phyloP scores from a whole-genome alignment of 2,888 invertebrate genomes.

The Linyphia triangularis region DNA sequence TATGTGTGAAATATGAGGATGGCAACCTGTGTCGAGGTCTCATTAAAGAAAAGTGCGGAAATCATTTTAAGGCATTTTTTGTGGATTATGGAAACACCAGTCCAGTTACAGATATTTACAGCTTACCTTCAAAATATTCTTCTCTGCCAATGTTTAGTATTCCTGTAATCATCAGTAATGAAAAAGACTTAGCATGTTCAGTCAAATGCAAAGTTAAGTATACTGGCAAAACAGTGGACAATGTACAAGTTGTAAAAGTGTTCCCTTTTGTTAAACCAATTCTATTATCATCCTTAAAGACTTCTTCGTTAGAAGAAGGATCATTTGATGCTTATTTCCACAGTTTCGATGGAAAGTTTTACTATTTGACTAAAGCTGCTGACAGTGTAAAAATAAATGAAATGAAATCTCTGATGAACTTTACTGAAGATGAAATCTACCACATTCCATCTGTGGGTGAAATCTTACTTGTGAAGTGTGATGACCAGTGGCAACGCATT shows the following conservation, averaged over 20 bases:
- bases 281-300: background rate
- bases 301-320: background rate
- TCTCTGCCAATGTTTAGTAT: slow-evolving; percentile 22
- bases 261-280: background rate
- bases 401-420: slow-evolving; percentile 12
- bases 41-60: slow-evolving; percentile 1
- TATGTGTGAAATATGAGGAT: slow-evolving; percentile 34
- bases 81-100: slow-evolving; percentile 57
- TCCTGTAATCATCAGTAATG: background rate
- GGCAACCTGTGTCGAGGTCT: slow-evolving; percentile 21
- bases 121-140: slow-evolving; percentile 10
- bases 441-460: slow-evolving; percentile 25
- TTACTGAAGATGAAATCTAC: background rate
- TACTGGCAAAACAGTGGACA: background rate
- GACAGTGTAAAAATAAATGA: background rate
- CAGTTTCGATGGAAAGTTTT: slow-evolving; percentile 22
- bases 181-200: background rate
- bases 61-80: slow-evolving; percentile 35
- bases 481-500: slow-evolving; percentile 28
- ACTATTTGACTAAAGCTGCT: slow-evolving; percentile 14
- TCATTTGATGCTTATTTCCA: background rate
- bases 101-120: slow-evolving; percentile 7
- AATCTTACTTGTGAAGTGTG: slow-evolving; percentile 31
- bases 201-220: background rate
- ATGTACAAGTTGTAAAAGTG: slow-evolving; percentile 14